Conservation (phyloP, 1,140 invertebrate genomes). For the Platyura marginata region DNA sequence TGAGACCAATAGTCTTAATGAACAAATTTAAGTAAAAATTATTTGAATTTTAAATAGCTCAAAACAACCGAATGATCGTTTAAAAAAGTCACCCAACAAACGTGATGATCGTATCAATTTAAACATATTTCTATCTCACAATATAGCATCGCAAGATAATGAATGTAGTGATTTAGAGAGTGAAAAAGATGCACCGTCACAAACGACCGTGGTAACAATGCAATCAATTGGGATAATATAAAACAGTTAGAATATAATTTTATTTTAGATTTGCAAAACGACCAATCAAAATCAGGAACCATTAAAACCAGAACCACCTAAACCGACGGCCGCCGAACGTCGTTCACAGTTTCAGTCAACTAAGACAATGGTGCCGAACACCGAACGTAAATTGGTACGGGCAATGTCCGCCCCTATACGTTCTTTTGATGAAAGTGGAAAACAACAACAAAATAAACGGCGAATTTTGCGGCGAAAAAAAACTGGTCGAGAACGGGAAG, state of each 20-base stretch:
- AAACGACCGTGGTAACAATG: not conserved
- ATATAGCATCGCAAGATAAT: not conserved
- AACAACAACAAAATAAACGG: slow-evolving; percentile 17
- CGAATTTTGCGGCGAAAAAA: slow-evolving; percentile 10
- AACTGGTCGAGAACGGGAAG: not conserved
- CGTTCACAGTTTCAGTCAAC: not conserved
- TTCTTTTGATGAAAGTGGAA: slow-evolving; percentile 13
- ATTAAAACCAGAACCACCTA: not conserved
- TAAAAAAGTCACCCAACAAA: not conserved
- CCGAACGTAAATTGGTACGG: slow-evolving; percentile 14
- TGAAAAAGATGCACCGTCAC: not conserved
- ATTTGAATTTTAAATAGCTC: too few relatives aligned
- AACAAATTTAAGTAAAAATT: too few relatives aligned
- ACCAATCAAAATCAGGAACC: not conserved
- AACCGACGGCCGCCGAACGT: not conserved
- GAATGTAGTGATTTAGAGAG: not conserved
- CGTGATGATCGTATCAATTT: not conserved
- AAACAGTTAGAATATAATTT: not conserved
- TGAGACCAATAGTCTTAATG: too few relatives aligned
- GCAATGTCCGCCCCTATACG: slow-evolving; percentile 25
- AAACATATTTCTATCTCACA: not conserved
- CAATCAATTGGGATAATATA: not conserved
- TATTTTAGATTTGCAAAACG: not conserved
- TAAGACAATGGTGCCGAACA: not conserved
- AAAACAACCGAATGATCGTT: too few relatives aligned